Evolutionary conservation across 2,113 vertebrate genomes (phyloP), one percentile per base, ranked within the genome.

Genomic region (Callospermophilus lateralis): DNA sequence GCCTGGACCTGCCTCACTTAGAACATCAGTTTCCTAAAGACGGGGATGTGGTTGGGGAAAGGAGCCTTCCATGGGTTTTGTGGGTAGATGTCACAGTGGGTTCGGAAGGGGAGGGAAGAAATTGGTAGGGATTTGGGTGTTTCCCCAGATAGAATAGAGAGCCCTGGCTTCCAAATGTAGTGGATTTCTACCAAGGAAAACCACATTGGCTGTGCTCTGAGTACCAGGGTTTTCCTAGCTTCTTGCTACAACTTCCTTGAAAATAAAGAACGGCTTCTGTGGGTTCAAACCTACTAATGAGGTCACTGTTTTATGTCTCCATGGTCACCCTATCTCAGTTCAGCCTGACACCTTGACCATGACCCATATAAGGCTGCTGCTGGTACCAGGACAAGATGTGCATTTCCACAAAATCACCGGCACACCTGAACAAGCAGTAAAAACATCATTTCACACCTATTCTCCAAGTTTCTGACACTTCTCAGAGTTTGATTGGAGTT

Each of bases 11-110:
- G 15, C 37, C 91, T 93, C 70, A 30, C n/a, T 76, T 95, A 68
- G 58, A 45, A 93, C 78, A 39, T 61, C 48, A 53, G 61, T 87
- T 96, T 93, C 68, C 55, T 96, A 89, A 63, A 78, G 76, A 92
- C 1, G 68, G 30, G 34, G 34, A 92, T 86, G 80, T 68, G 37
- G 89, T 85, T 95, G 89, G 55, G 48, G 67, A 61, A 39, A 55
- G 39, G 22, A 53, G 34, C 32, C 61, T 58, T 94, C 45, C 45
- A 6, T 68, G 76, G 76, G 8, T 89, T 95, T 79, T 84, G 45
- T 89, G 76, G 76, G 83, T 67, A 80, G 53, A 81, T 1, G 11
- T 76, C 80, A 34, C 53, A 63, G 58, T 87, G 51, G 67, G 11
- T 32, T 67, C 48, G 12, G 37, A 24, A 55, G 16, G 32, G 61